Evolutionary conservation across 2,888 invertebrate species (phyloP), one percentile per base, ranked within the genome.

Genomic region (Aleiodes alternator): DNA sequence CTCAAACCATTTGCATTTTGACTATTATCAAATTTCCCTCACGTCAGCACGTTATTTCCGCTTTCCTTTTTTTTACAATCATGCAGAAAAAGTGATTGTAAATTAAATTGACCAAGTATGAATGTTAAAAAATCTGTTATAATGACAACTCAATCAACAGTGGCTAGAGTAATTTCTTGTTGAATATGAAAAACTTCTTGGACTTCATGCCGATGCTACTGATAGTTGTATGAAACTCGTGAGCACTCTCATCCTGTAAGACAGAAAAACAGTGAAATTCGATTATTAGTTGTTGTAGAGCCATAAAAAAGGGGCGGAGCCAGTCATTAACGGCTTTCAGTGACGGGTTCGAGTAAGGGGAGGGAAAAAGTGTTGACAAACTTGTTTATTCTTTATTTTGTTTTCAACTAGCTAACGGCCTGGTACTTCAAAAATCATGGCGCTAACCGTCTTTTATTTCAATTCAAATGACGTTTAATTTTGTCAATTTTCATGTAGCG

Each of bases 121-220:
- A 8, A 38, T 38, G 38, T 7, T 7, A 3, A 38, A 38, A 38
- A 5, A 38, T 38, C 8, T 8, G 38, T 38, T 8, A 8, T 38
- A 8, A 7, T 38, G 3, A 38, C 38, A 3, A 38, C 6, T 5
- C 1, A 38, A 38, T 38, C 38, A 38, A 38, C 38, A 23, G 23
- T 23, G 38, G 43, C 43, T 6, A 43, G 11, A 84, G 80, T 14
- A 84, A 79, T 79, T 85, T 83, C 75, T 84, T 82, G 75, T 84
- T 82, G 82, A 84, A 84, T 78, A 83, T 79, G 78, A 85, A 85
- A 76, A 82, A 82, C 71, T 84, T 84, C 73, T 78, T 82, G 70
- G 82, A 78, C 83, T 81, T 83, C 84, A 84, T 86, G 81, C 79
- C 80, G 78, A 76, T 56, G 66, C 76, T 38, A 14, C 38, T 69